A percentile compares a stretch with the other conserved stretches of the same genome.
phyloP scores from a whole-genome alignment of 2,888 invertebrate species.

The Patella caerulea region DNA sequence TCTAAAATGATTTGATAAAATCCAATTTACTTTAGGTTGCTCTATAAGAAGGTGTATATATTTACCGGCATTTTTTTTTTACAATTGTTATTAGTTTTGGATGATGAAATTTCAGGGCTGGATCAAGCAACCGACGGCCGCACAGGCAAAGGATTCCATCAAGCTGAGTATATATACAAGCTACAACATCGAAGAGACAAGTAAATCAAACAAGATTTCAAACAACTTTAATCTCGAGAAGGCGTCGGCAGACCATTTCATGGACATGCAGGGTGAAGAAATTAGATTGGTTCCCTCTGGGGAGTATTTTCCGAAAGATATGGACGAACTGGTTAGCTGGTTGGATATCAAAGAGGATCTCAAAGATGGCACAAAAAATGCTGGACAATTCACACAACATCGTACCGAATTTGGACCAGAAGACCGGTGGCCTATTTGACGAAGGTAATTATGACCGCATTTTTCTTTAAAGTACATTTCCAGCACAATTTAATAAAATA shows the following conservation, averaged over 20 bases:
- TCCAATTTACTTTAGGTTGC: too few species aligned
- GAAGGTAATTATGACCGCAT: constrained; percentile 41
- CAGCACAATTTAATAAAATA: too few species aligned
- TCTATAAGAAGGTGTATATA: too few species aligned
- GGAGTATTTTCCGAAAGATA: constrained; percentile 44
- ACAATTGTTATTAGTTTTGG: not conserved
- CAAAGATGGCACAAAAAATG: constrained; percentile 33
- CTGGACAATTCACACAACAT: constrained; percentile 47
- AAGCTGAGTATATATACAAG: not conserved
- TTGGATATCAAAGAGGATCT: constrained; percentile 51
- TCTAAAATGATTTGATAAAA: too few species aligned
- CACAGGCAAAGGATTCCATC: constrained; percentile 7
- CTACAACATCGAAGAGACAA: constrained; percentile 6
- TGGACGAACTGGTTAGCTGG: constrained; percentile 59
- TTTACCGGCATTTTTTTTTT: too few species aligned
- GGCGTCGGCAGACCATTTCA: constrained; percentile 24
- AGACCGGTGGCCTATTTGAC: constrained; percentile 67
- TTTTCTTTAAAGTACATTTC: too few species aligned
- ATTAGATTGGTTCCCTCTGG: constrained; percentile 19
- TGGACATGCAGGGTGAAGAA: constrained; percentile 26
- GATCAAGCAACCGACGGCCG: constrained; percentile 11
- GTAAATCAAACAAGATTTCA: not conserved
- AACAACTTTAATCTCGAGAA: constrained; percentile 39
- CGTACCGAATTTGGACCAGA: constrained; percentile 62
- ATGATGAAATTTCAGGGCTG: not conserved